Percentiles rank a stretch among this genome's conserved stretches.
Conservation (phyloP, 1,140 invertebrate genomes). For the Atta texana region DNA sequence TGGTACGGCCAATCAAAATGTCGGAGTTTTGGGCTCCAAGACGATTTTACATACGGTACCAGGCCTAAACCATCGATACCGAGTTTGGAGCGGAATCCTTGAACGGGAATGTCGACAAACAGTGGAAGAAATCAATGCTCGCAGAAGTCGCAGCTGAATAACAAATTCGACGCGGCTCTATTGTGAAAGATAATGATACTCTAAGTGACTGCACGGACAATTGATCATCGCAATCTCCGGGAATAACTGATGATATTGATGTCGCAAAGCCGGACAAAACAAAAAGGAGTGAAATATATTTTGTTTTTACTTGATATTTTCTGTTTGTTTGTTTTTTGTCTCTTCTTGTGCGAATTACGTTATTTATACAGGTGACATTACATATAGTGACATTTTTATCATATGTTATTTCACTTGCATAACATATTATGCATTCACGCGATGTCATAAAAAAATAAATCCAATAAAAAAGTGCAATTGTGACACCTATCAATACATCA, state of each 20-base stretch:
- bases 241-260: constrained; percentile 18
- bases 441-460: constrained; percentile 28
- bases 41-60: constrained; percentile 92
- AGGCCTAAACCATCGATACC: constrained; percentile 96
- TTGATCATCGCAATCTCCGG: not conserved
- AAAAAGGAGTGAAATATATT: not conserved
- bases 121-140: constrained; percentile 35
- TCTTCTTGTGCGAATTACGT: not conserved
- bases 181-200: constrained; percentile 31
- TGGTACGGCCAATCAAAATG: constrained; percentile 84
- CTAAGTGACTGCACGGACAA: not conserved
- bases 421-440: not conserved
- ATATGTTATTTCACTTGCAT: constrained; percentile 20
- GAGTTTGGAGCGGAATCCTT: constrained; percentile 89
- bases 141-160: constrained; percentile 36
- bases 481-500: not conserved
- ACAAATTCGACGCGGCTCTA: not conserved
- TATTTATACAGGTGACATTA: not conserved
- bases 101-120: constrained; percentile 73
- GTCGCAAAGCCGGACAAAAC: not conserved
- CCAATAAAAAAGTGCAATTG: not conserved
- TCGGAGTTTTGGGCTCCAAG: constrained; percentile 91
- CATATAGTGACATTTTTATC: constrained; percentile 11
- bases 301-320: not conserved
- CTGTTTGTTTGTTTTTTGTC: not conserved